Percentiles rank a stretch among this genome's conserved stretches.
phyloP scores from a whole-genome alignment of 2,797 vertebrate genomes.

The Chromis chromis region DNA sequence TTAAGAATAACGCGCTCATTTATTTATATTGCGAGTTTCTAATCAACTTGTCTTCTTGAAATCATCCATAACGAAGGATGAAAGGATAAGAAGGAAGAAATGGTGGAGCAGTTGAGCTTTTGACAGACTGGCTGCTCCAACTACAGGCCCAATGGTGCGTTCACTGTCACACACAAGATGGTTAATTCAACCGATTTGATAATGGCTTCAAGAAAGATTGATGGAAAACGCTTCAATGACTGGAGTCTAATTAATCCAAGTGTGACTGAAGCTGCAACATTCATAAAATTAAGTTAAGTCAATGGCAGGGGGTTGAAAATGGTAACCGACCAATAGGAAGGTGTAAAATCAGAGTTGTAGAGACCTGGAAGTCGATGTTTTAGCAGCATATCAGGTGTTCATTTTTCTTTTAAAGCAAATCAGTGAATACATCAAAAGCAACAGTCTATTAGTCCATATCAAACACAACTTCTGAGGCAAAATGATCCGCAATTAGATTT shows the following conservation, averaged over 20 bases:
- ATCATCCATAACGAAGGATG: conserved; percentile 25
- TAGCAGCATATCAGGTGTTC: no score
- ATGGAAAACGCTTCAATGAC: conserved; percentile 20
- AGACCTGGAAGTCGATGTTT: no score
- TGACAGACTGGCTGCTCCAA: conserved; percentile 36
- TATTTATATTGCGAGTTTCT: conserved; percentile 57
- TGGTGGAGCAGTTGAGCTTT: conserved; percentile 29
- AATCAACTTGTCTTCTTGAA: conserved; percentile 44
- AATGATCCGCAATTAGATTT: background rate
- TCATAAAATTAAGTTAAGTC: background rate
- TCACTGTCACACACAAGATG: conserved; percentile 32
- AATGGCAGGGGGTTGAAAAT: background rate
- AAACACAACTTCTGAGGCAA: background rate
- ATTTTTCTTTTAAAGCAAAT: no score
- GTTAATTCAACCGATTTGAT: conserved; percentile 32
- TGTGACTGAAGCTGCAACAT: background rate
- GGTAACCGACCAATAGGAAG: background rate
- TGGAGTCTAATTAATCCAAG: conserved; percentile 26
- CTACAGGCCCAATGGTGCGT: conserved; percentile 26
- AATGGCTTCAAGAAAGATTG: conserved; percentile 11
- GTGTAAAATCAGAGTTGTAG: background rate
- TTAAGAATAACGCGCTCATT: conserved; percentile 59
- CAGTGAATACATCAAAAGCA: no score
- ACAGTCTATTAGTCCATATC: background rate
- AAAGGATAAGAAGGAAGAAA: conserved; percentile 27